Conservation (phyloP, 2,797 vertebrate species). For the Otolemur crassicaudatus region DNA sequence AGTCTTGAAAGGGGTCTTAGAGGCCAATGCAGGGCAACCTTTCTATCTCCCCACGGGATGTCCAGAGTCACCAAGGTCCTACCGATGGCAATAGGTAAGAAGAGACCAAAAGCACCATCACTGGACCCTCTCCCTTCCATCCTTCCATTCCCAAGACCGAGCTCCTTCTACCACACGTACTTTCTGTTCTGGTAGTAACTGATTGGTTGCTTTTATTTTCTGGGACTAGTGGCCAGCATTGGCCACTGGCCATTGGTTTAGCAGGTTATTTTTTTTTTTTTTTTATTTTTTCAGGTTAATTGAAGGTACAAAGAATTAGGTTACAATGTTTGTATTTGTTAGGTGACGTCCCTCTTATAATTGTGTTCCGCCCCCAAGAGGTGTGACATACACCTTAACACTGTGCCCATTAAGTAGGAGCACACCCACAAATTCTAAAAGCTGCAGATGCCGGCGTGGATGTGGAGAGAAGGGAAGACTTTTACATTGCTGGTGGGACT, state of each 20-base stretch:
- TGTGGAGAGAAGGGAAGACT: no score
- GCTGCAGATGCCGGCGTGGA: no score
- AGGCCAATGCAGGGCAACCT: neutral
- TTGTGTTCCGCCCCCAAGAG: no score
- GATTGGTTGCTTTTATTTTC: neutral
- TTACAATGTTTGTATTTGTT: no score
- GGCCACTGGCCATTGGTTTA: neutral
- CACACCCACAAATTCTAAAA: no score
- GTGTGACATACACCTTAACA: no score
- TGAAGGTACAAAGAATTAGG: no score
- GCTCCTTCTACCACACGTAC: neutral
- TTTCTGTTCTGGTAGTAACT: neutral
- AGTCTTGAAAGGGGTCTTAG: neutral
- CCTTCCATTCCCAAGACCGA: fast-evolving
- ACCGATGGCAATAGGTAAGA: neutral
- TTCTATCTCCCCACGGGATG: neutral
- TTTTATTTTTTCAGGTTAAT: no score
- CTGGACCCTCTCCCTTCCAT: fast-evolving
- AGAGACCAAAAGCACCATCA: neutral
- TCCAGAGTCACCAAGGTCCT: neutral
- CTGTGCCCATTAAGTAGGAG: no score
- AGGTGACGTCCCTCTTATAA: no score
- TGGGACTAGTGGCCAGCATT: neutral
- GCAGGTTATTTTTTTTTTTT: neutral
- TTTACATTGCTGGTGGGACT: no score